Evolutionary conservation across 2,113 vertebrate genomes (phyloP).

Genomic region (Onychostoma macrolepis): DNA sequence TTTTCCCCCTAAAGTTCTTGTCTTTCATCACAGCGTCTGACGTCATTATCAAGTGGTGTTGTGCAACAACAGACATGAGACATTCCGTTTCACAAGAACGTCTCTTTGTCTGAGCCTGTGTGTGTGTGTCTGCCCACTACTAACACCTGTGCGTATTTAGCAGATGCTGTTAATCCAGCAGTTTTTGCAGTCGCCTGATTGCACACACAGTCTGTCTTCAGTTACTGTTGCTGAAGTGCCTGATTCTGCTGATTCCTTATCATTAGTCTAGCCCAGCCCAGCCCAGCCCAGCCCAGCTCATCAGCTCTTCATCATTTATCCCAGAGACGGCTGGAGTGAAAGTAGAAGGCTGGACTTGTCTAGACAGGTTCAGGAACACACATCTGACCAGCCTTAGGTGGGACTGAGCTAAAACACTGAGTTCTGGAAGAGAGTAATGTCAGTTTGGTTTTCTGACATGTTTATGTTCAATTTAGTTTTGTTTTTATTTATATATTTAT

Average conservation of each 20-base stretch:
- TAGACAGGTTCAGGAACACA: not conserved
- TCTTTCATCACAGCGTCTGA: not conserved
- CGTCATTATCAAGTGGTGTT: not conserved
- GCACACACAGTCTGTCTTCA: not conserved
- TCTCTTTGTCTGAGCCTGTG: not conserved
- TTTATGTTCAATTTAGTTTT: not conserved
- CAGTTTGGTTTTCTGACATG: not conserved
- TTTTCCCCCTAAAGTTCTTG: not conserved
- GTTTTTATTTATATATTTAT: not conserved
- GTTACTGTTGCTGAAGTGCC: not conserved
- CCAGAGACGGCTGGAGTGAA: not conserved
- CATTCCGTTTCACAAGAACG: slow-evolving; percentile 19
- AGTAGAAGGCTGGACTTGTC: not conserved
- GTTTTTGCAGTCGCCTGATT: not conserved
- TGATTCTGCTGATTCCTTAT: not conserved
- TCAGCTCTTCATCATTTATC: not conserved
- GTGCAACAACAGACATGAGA: slow-evolving; percentile 15
- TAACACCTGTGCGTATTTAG: not conserved
- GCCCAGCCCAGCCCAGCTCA: not conserved
- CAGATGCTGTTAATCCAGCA: not conserved
- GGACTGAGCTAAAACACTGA: not conserved
- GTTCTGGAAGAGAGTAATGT: not conserved
- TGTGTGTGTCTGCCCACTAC: not conserved
- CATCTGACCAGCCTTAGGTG: not conserved
- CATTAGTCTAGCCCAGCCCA: not conserved